Evolutionary conservation across 2,113 vertebrate genomes (phyloP), one percentile per base, ranked within the genome.

Genomic region (Larimichthys polyactis): DNA sequence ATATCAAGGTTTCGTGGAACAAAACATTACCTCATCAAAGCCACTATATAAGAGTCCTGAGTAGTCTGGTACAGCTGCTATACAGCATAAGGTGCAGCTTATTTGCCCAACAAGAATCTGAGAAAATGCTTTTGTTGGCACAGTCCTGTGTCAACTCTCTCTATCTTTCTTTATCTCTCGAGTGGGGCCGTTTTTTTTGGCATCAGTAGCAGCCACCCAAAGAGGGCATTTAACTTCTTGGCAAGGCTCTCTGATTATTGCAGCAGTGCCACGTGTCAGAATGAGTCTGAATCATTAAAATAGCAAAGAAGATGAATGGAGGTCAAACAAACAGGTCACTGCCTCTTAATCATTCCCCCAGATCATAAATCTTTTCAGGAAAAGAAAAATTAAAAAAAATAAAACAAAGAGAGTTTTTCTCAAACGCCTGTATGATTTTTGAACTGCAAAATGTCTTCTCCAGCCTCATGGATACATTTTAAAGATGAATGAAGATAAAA

Each of bases 241-340:
- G 59, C 70, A 22, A 44, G 58, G 27, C 68, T 51, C 49, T 52
- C 4, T 65, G 74, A 80, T 75, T 74, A 64, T 86, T 79, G 81
- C 32, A 12, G 36, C 78, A 64, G 52, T 62, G 67, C 78, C 68
- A 79, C 59, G 57, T 65, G 70, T 90, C 81, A 59, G 24, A 80
- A 46, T 52, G 58, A 49, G 63, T 73, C 43, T 40, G 27, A 84
- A 49, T 79, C 75, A 78, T 74, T 77, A 54, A 64, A 82, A 75
- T 14, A 67, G 68, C 78, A 70, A 71, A 62, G 69, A 82, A 79
- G 68, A 85, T 70, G 40, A 89, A 83, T 85, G 29, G 66, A 81
- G 89, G 84, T 85, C 84, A 85, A 70, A 64, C 62, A 74, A 70
- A 78, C 63, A 71, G 78, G 85, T 68, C 74, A 57, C 43, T 7